These are phyloP conservation scores for Bos javanicus DNA, from an alignment of 2,113 vertebrate genomes.

Conservation along the genomic window DNA sequence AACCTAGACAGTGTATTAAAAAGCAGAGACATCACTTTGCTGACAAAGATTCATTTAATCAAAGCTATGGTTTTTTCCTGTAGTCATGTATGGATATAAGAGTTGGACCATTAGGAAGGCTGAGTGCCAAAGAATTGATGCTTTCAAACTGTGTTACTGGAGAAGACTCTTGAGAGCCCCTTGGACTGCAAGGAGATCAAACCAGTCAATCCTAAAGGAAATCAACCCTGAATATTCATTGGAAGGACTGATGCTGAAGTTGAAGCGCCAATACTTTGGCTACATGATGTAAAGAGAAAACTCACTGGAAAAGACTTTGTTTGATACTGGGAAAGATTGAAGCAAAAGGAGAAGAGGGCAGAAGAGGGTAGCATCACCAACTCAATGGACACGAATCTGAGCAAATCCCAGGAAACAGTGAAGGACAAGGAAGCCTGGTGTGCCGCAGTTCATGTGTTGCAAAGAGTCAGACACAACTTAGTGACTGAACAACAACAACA, in stretches of 20 bases:
- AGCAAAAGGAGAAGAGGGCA: not conserved
- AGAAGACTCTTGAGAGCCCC: not conserved
- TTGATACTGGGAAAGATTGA: not conserved
- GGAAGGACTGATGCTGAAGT: not conserved
- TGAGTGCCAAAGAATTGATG: not conserved
- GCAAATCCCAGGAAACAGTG: not conserved
- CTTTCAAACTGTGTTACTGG: not conserved
- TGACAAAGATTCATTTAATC: not conserved
- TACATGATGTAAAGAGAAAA: not conserved
- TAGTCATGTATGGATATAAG: not conserved
- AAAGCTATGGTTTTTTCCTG: not conserved
- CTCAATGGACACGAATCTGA: not conserved
- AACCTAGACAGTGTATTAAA: not conserved
- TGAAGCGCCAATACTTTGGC: not conserved
- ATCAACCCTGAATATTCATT: not conserved
- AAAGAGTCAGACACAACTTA: not conserved
- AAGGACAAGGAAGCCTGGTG: not conserved
- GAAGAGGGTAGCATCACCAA: not conserved
- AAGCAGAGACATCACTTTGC: not conserved
- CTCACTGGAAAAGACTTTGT: not conserved
- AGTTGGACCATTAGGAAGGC: not conserved
- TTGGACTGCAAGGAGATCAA: not conserved
- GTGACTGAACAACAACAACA: not conserved
- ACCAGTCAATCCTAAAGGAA: not conserved
- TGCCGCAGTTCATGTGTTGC: not conserved